Conservation (phyloP, 1,140 invertebrate species). For the Delia radicum region DNA sequence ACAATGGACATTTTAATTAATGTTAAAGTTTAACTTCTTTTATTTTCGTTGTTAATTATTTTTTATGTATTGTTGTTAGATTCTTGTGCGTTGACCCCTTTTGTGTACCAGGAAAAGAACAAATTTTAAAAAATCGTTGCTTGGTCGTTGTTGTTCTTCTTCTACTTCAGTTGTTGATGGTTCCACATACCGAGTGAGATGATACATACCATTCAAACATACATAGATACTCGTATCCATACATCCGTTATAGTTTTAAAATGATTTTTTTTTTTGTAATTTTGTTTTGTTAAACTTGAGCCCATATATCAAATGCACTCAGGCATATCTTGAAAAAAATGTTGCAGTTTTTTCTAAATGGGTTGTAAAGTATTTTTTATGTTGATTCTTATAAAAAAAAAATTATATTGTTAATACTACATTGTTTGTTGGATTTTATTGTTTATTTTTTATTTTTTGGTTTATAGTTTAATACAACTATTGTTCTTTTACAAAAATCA, state of each 20-base stretch:
- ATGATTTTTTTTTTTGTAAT: not conserved
- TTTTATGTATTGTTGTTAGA: not conserved
- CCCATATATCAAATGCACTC: not conserved
- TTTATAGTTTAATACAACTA: not conserved
- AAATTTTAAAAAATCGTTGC: not conserved
- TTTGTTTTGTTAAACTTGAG: not conserved
- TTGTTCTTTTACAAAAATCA: not conserved
- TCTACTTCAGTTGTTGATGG: not conserved
- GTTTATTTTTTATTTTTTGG: not conserved
- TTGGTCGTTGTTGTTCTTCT: not conserved
- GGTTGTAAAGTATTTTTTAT: not conserved
- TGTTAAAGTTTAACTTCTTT: not conserved
- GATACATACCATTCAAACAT: not conserved
- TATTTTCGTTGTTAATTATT: not conserved
- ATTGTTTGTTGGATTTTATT: no score
- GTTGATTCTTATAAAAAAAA: no score
- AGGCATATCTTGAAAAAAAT: slow-evolving; percentile 1
- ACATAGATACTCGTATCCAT: not conserved
- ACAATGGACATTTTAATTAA: not conserved
- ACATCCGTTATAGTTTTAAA: slow-evolving; percentile 1
- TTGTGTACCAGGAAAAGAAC: not conserved
- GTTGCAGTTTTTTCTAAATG: not conserved
- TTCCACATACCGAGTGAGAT: not conserved
- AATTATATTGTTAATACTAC: no score
- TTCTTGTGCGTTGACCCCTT: not conserved